A percentile compares a stretch with the other conserved stretches of the same genome.
Conservation (phyloP, 2,797 vertebrate species). For the Momotus momota region DNA sequence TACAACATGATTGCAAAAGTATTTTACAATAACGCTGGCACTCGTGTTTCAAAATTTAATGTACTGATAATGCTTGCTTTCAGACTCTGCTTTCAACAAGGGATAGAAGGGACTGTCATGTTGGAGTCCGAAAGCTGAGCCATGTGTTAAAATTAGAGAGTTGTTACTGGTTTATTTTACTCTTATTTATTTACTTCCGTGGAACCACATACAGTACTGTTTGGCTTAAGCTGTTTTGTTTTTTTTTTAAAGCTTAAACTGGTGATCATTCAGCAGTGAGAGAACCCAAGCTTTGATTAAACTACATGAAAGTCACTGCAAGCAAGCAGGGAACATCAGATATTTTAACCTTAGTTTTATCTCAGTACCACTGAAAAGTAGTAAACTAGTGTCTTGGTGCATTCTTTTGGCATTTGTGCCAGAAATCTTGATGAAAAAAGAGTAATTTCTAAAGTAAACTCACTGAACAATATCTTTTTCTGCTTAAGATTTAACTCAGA, state of each 20-base stretch:
- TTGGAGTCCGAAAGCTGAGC: constrained; percentile 4
- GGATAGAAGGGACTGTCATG: neutral
- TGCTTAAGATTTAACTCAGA: neutral
- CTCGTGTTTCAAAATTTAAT: constrained; percentile 4
- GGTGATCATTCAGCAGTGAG: neutral
- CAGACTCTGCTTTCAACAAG: neutral
- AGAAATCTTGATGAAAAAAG: constrained; percentile 16
- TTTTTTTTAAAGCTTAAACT: neutral
- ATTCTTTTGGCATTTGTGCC: neutral
- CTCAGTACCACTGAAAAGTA: neutral
- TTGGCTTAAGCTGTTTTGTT: neutral
- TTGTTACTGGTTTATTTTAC: neutral
- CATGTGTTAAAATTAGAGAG: neutral
- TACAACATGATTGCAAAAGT: neutral
- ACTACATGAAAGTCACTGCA: neutral
- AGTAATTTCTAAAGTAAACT: neutral
- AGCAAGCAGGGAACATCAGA: neutral
- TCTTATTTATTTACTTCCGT: neutral
- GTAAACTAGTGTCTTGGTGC: neutral
- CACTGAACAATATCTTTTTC: neutral
- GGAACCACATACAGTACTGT: neutral
- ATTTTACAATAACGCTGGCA: neutral
- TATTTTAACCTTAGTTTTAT: neutral
- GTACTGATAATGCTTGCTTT: constrained; percentile 9
- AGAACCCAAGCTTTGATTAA: constrained; percentile 4